phyloP scores from a whole-genome alignment of 2,888 invertebrate species.

The Julus scanicus region DNA sequence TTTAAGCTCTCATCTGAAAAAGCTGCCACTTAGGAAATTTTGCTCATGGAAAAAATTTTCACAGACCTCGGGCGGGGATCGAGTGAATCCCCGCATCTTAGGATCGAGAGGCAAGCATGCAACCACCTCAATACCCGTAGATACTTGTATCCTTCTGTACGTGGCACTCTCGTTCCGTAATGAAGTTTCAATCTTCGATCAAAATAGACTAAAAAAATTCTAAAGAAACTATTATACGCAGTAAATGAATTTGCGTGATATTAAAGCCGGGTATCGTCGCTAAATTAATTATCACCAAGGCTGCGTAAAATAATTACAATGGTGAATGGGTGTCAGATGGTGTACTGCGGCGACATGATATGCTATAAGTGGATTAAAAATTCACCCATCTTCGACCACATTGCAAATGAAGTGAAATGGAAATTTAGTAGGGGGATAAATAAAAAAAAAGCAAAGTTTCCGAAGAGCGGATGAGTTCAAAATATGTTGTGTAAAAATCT shows the following conservation, averaged over 20 bases:
- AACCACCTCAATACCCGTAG: too few relatives aligned
- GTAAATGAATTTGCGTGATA: constrained; percentile 7
- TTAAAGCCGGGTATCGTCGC: constrained; percentile 6
- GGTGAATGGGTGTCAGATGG: constrained; percentile 7
- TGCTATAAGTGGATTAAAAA: constrained; percentile 35
- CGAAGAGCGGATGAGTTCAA: background rate
- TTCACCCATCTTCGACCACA: constrained; percentile 5
- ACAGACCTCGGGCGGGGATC: too few relatives aligned
- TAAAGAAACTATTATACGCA: background rate
- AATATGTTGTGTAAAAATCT: background rate
- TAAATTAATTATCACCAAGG: constrained; percentile 9
- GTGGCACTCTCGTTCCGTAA: background rate
- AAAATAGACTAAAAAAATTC: background rate
- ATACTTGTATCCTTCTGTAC: too few relatives aligned
- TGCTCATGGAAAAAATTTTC: too few relatives aligned
- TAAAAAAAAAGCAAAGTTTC: constrained; percentile 1
- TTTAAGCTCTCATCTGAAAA: too few relatives aligned
- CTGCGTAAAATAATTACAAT: constrained; percentile 11
- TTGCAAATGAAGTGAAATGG: constrained; percentile 37
- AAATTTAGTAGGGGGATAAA: constrained; percentile 31
- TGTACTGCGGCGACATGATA: background rate
- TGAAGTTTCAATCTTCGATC: background rate
- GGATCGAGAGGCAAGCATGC: too few relatives aligned
- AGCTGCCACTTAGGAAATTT: too few relatives aligned
- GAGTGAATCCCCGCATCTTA: too few relatives aligned